Base-by-base conservation (phyloP, 2,888 invertebrate genomes). In the Drosophila yooni region DNA sequence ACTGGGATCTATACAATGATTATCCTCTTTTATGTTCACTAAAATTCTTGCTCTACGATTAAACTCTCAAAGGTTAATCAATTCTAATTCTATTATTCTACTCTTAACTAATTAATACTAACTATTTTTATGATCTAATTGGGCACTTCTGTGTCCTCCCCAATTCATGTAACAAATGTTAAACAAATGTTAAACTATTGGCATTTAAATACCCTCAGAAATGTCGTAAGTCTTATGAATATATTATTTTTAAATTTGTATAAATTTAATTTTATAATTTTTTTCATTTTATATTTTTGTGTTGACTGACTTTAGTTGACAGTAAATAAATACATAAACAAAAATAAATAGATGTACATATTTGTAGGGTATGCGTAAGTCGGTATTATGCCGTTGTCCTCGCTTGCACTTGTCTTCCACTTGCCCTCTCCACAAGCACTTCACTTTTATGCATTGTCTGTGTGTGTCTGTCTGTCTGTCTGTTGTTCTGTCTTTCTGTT, bases 381-480 rank as follows among this genome's bases (percentile, higher is more conserved):
- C 38, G 46, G 7, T 21, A 29, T 15, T 5, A 10, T n/a, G 8
- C 15, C 4, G 11, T 29, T 3, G 13, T 10, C n/a, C 38, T 48
- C 51, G 66, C 62, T 50, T 58, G 60, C 71, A 71, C 70, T 82
- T 83, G 64, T 70, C 38, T 46, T 31, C 63, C 51, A 62, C 51
- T 63, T 67, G 58, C 74, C 27, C 52, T 62, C 52, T 53, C 57
- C 73, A 48, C 71, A 64, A 68, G 79, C 85, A 90, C 87, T 88
- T 90, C 89, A 87, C 81, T 89, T 90, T 90, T 84, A 90, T 89
- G 86, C 84, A 81, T 90, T 89, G 85, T 87, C 88, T 89, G 87
- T 77, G 57, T 71, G 71, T 74, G n/a, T 43, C 25, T 15, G 46
- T 46, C 46, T 15, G 13, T 25, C 13, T 8, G 21, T 18, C 8